Conservation (phyloP, 1,140 invertebrate genomes). For the Dreissena polymorpha region DNA sequence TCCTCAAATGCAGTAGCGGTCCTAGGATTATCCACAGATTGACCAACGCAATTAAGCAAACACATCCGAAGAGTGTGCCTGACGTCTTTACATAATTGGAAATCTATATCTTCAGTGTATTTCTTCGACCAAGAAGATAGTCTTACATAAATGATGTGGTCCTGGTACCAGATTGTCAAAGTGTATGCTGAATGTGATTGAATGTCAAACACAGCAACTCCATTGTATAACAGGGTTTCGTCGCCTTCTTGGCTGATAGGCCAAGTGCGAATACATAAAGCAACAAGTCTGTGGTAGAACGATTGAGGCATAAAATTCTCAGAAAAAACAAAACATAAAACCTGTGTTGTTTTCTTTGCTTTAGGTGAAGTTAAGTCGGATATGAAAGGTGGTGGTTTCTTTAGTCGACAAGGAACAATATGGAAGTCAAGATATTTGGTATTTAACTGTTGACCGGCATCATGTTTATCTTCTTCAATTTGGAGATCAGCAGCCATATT, state of each 20-base stretch:
- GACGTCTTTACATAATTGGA: background rate
- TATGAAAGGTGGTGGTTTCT: too few relatives aligned
- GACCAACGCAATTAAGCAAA: slow-evolving; percentile 8
- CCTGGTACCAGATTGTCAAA: slow-evolving; percentile 34
- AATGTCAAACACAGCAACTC: slow-evolving; percentile 14
- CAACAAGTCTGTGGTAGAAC: slow-evolving; percentile 23
- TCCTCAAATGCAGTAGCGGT: slow-evolving; percentile 23
- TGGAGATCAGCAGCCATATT: too few relatives aligned
- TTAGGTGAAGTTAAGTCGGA: too few relatives aligned
- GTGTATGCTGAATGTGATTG: background rate
- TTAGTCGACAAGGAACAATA: slow-evolving; percentile 19
- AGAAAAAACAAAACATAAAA: slow-evolving; percentile 3
- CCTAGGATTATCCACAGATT: background rate
- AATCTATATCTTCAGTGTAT: too few relatives aligned
- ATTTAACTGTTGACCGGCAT: too few relatives aligned
- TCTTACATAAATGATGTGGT: slow-evolving; percentile 27
- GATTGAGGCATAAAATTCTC: slow-evolving; percentile 38
- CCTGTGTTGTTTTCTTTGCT: too few relatives aligned
- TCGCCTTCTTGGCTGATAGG: too few relatives aligned
- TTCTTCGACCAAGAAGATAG: slow-evolving; percentile 1
- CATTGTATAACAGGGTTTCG: slow-evolving; percentile 14
- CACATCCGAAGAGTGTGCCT: background rate
- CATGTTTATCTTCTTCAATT: too few relatives aligned
- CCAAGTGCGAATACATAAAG: slow-evolving; percentile 26
- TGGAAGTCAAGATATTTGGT: too few relatives aligned